Base-by-base conservation (phyloP, 2,797 vertebrate genomes). In the Periophthalmus magnuspinnatus region DNA sequence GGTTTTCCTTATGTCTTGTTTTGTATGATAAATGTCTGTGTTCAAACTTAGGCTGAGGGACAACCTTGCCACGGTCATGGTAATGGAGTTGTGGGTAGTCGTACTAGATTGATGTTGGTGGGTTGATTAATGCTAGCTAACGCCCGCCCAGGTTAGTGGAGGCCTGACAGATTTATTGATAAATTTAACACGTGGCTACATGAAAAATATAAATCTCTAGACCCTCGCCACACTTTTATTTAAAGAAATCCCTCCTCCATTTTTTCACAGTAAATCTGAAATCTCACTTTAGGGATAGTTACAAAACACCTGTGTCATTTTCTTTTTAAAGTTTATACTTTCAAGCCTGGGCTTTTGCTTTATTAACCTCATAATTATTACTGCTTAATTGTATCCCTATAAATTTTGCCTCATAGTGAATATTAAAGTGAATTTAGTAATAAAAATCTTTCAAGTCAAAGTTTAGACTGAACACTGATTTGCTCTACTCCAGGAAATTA, bases 81-180 rank as follows among this genome's bases (percentile, higher is more conserved):
- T 90, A 89, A 91, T 78, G 79, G 78, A 89, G 81, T 81, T 79
- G 81, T 36, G 76, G 78, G 73, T 70, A 36, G 75, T 80, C 81
- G 67, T 75, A 66, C 41, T 81, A 89, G 91, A 91, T 89, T 89
- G 89, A 93, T 92, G 87, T 80, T 32, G 78, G 63, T 62, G 79
- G 71, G 78, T 89, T 92, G 91, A 93, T 91, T 84, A 87, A 92
- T 89, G 84, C 85, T 65, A 68, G 72, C 71, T 68, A 76, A 84
- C 83, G 85, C 74, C 80, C 79, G 75, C 83, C 86, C 90, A 90
- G 80, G 87, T 91, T 90, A 90, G 88, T 86, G 76, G 79, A 85
- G 76, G 71, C 79, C 78, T 86, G 90, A 89, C 90, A 90, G 89
- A 79, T 90, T 92, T 89, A 92, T 90, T 90, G 92, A 92, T 89